These are phyloP conservation scores for Periplaneta americana DNA, from an alignment of 1,140 invertebrate genomes.

Conservation along the genomic window DNA sequence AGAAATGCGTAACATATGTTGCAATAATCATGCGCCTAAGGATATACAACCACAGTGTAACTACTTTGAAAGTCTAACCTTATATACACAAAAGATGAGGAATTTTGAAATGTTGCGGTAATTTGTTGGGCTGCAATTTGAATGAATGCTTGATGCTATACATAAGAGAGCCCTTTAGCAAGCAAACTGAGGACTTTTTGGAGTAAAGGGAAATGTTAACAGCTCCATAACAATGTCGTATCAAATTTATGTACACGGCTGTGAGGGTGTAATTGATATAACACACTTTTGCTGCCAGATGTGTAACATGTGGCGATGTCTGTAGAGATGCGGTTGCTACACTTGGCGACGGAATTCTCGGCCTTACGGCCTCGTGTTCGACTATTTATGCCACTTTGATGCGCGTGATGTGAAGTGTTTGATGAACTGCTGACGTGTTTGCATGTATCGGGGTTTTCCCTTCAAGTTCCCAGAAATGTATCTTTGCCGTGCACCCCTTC, in stretches of 20 bases:
- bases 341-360: background rate
- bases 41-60: no score
- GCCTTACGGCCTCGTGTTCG: background rate
- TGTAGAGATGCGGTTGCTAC: background rate
- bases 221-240: background rate
- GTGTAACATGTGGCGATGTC: background rate
- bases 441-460: no score
- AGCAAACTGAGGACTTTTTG: background rate
- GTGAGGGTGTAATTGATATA: background rate
- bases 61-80: no score
- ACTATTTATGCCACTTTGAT: background rate
- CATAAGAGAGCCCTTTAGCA: background rate
- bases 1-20: no score
- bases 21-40: no score
- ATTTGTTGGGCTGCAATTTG: no score
- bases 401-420: background rate
- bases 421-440: background rate
- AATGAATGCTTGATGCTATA: no score
- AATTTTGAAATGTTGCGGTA: no score
- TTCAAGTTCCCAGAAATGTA: no score
- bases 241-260: background rate
- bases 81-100: no score
- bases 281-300: background rate
- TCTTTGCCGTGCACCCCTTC: no score
- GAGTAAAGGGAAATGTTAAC: background rate